phyloP scores from a whole-genome alignment of 2,888 invertebrate genomes.

The Atherix ibis region DNA sequence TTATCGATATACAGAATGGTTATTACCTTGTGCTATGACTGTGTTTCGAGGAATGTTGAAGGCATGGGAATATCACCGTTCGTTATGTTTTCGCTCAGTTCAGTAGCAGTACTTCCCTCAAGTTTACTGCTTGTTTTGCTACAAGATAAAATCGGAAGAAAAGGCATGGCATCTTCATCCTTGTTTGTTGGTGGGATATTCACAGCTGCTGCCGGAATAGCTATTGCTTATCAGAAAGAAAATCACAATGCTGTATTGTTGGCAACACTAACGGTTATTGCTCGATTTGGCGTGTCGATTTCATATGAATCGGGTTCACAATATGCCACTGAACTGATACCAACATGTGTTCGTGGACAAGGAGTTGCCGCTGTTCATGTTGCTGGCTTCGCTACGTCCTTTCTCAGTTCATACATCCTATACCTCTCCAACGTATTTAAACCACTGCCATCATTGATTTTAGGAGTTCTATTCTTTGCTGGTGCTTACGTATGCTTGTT shows the following conservation, averaged over 20 bases:
- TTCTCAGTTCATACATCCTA: slow-evolving; percentile 40
- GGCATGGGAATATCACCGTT: slow-evolving; percentile 40
- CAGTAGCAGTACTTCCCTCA: slow-evolving; percentile 40
- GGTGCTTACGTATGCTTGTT: slow-evolving; percentile 39
- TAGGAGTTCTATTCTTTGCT: slow-evolving; percentile 35
- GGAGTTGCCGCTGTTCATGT: slow-evolving; percentile 45
- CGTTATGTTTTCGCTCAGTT: slow-evolving; percentile 38
- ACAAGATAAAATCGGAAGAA: slow-evolving; percentile 34
- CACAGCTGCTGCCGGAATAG: slow-evolving; percentile 34
- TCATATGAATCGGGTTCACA: slow-evolving; percentile 48
- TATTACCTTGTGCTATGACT: slow-evolving; percentile 42
- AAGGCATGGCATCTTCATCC: slow-evolving; percentile 39
- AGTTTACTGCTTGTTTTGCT: slow-evolving; percentile 33
- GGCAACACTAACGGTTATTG: slow-evolving; percentile 34
- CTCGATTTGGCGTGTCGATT: slow-evolving; percentile 42
- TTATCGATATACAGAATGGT: slow-evolving; percentile 34
- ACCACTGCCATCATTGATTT: slow-evolving; percentile 37
- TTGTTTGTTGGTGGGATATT: slow-evolving; percentile 38
- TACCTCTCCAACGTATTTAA: slow-evolving; percentile 30
- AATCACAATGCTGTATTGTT: slow-evolving; percentile 25
- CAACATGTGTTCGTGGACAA: slow-evolving; percentile 45
- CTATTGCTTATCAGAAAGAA: slow-evolving; percentile 19
- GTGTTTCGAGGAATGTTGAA: slow-evolving; percentile 41
- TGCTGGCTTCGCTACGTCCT: slow-evolving; percentile 43
- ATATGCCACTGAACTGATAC: slow-evolving; percentile 46